Percentiles rank a stretch among this genome's conserved stretches.
phyloP scores from a whole-genome alignment of 2,888 invertebrate species.

The Brachynemurus nebulosus region DNA sequence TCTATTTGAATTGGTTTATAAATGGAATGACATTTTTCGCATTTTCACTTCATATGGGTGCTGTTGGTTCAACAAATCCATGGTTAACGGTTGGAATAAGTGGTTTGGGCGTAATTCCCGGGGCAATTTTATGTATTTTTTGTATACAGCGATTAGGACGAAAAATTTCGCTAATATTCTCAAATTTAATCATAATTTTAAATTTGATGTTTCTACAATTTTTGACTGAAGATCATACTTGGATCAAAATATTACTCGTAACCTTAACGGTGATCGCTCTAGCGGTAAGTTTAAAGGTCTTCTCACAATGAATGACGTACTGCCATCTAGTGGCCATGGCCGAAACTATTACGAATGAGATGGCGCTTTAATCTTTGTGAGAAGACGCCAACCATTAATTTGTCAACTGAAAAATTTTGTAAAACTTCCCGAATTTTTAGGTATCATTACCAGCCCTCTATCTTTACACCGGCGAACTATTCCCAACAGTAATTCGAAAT shows the following conservation, averaged over 20 bases:
- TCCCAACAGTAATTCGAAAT: conserved; percentile 64
- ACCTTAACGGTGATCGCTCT: conserved; percentile 49
- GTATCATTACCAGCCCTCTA: conserved; percentile 45
- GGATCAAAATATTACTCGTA: conserved; percentile 42
- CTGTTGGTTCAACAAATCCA: conserved; percentile 33
- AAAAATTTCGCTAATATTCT: conserved; percentile 34
- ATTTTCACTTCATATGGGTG: conserved; percentile 43
- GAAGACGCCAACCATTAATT: too few species aligned
- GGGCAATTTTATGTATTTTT: conserved; percentile 37
- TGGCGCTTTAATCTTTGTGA: too few species aligned
- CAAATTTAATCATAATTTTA: conserved; percentile 34
- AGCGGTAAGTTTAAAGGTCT: conserved; percentile 48
- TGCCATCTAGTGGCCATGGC: too few species aligned
- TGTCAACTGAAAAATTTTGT: too few species aligned
- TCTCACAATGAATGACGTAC: too few species aligned
- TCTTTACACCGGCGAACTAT: conserved; percentile 62
- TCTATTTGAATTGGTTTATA: conserved; percentile 43
- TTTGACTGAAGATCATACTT: conserved; percentile 33
- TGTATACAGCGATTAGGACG: conserved; percentile 37
- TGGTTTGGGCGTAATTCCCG: conserved; percentile 40
- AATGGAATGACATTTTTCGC: conserved; percentile 43
- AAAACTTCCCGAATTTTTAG: too few species aligned
- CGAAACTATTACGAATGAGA: too few species aligned
- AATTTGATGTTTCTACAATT: conserved; percentile 31
- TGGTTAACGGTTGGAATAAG: conserved; percentile 39